Percentiles rank a stretch among this genome's conserved stretches.
phyloP scores from a whole-genome alignment of 2,888 invertebrate species.

The Mamestra brassicae region DNA sequence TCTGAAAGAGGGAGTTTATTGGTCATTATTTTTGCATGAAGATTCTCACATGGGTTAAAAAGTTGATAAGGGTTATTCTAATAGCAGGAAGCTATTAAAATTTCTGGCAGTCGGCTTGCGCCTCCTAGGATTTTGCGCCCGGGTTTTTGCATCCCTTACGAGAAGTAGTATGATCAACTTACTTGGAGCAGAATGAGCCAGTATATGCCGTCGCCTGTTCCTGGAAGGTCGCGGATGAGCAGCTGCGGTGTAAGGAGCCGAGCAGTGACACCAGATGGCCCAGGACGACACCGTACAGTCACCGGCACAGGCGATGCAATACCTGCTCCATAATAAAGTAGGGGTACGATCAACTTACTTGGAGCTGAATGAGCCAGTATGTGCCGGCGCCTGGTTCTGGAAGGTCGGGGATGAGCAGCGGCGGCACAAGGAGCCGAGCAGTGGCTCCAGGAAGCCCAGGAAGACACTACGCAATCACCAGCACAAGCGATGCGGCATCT shows the following conservation, averaged over 20 bases:
- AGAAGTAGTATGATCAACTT: no score
- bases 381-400: conserved; percentile 76
- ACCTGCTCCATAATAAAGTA: conserved; percentile 80
- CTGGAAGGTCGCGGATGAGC: conserved; percentile 77
- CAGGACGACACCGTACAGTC: conserved; percentile 93
- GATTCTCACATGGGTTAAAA: no score
- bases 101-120: no score
- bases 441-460: conserved; percentile 91
- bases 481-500: conserved; percentile 92
- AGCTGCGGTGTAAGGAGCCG: conserved; percentile 81
- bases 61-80: no score
- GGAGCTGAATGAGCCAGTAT: conserved; percentile 79
- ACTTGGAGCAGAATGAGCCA: conserved; percentile 44
- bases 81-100: no score
- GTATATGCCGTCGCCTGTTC: conserved; percentile 78
- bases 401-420: conserved; percentile 77
- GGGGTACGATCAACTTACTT: conserved; percentile 69
- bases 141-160: no score
- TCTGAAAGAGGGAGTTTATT: conserved; percentile 73
- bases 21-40: background rate
- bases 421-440: conserved; percentile 86
- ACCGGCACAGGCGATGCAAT: conserved; percentile 92
- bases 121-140: no score
- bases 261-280: conserved; percentile 91
- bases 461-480: conserved; percentile 92